These are phyloP conservation scores for Plumapathes pennacea DNA, from an alignment of 92 coral and sea anemone genomes.

Conservation along the genomic window DNA sequence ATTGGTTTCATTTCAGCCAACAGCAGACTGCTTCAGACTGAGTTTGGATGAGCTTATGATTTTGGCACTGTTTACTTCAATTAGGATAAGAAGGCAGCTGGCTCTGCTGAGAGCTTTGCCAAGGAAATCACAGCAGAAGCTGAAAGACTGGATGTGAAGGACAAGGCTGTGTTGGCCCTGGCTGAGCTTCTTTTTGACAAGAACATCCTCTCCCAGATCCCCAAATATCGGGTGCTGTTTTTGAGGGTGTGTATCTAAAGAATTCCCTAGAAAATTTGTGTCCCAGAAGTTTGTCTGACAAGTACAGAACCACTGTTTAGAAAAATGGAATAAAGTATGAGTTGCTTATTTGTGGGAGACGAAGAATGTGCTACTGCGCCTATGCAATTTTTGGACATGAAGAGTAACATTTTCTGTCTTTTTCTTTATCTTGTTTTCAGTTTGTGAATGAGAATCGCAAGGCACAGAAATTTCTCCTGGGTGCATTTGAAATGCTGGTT, in stretches of 20 bases:
- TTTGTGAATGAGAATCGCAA: constrained; percentile 87
- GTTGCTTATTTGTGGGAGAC: too few relatives aligned
- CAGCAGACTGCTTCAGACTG: too few relatives aligned
- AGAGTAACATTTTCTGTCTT: not conserved
- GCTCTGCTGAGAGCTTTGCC: constrained; percentile 40
- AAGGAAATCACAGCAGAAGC: constrained; percentile 92
- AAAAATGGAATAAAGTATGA: too few relatives aligned
- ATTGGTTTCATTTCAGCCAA: too few relatives aligned
- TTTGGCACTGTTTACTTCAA: too few relatives aligned
- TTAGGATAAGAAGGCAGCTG: constrained; percentile 71
- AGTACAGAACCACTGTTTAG: too few relatives aligned
- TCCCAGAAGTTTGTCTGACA: not conserved
- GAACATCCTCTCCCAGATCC: constrained; percentile 81
- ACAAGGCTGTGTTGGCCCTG: constrained; percentile 91
- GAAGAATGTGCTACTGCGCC: too few relatives aligned
- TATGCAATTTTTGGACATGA: too few relatives aligned
- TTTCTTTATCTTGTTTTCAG: constrained; percentile 24
- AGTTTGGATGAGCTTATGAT: too few relatives aligned
- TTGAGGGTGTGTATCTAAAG: constrained; percentile 67
- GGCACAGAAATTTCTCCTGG: constrained; percentile 96
- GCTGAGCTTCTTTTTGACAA: constrained; percentile 87
- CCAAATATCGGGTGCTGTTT: constrained; percentile 71
- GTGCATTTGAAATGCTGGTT: constrained; percentile 96
- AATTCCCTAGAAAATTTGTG: too few relatives aligned
- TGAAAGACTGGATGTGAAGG: constrained; percentile 91